These are phyloP conservation scores for Dunckerocampus dactyliophorus DNA, from an alignment of 2,113 vertebrate species.

Conservation along the genomic window DNA sequence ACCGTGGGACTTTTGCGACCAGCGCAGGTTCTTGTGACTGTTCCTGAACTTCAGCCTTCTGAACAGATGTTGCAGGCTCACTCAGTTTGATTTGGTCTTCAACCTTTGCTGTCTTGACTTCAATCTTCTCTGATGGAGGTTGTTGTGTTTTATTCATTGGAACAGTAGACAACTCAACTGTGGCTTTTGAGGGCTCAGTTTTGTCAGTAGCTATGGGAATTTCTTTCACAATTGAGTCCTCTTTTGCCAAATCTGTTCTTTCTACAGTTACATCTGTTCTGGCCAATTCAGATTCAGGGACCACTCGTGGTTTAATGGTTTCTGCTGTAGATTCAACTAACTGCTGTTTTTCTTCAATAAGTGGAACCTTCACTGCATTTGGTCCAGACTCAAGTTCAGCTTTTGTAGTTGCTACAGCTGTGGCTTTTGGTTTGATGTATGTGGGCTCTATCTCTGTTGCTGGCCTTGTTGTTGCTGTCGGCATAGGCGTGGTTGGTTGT, in stretches of 20 bases:
- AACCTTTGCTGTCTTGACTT: constrained; percentile 15
- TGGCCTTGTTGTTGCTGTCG: constrained; percentile 40
- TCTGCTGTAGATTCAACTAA: constrained; percentile 14
- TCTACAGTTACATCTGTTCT: constrained; percentile 10
- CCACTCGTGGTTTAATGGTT: background rate
- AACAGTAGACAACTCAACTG: constrained; percentile 12
- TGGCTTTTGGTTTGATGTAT: constrained; percentile 22
- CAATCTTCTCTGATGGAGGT: constrained; percentile 28
- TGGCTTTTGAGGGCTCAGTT: constrained; percentile 48
- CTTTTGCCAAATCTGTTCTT: constrained; percentile 12
- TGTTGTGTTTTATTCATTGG: constrained; percentile 13
- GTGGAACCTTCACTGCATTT: constrained; percentile 12
- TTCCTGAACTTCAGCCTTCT: constrained; percentile 30
- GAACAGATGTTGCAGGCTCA: constrained; percentile 23
- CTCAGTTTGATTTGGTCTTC: constrained; percentile 17
- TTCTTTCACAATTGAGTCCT: constrained; percentile 6
- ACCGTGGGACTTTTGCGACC: constrained; percentile 18
- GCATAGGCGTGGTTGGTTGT: constrained; percentile 23
- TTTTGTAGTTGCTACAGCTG: background rate
- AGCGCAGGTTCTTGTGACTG: constrained; percentile 17
- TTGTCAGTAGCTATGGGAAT: constrained; percentile 42
- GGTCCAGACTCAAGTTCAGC: constrained; percentile 1
- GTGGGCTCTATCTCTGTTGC: constrained; percentile 1
- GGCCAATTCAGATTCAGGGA: constrained; percentile 17
- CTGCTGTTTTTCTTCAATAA: constrained; percentile 19